These are phyloP conservation scores for Sibirionetta formosa DNA, from an alignment of 2,797 vertebrate species.

Conservation along the genomic window DNA sequence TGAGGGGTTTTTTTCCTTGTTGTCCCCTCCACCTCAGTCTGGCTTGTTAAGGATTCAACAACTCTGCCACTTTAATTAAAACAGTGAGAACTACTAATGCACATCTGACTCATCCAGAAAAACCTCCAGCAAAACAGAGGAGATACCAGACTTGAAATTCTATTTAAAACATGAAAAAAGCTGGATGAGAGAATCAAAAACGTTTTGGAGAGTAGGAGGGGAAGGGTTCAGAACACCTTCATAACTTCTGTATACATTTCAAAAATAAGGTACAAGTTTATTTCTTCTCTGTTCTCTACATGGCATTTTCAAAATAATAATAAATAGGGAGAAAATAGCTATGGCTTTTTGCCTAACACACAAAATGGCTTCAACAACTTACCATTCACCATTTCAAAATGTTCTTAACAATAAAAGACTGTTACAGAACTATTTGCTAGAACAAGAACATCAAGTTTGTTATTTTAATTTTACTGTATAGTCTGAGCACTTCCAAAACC, in stretches of 20 bases:
- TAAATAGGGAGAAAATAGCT: neutral
- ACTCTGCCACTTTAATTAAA: slow-evolving; percentile 44
- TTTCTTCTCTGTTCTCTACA: neutral
- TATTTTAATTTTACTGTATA: neutral
- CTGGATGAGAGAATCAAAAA: slow-evolving; percentile 43
- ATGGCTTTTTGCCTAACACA: neutral
- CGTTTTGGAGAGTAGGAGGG: slow-evolving; percentile 27
- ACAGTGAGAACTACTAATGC: slow-evolving; percentile 49
- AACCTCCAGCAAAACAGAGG: slow-evolving; percentile 20
- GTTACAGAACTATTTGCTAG: neutral
- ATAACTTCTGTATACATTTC: slow-evolving; percentile 22
- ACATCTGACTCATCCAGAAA: slow-evolving; percentile 47
- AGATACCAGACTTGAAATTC: slow-evolving; percentile 36
- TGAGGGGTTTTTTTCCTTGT: slow-evolving; percentile 15
- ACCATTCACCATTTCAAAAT: neutral
- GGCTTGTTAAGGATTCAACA: slow-evolving; percentile 23
- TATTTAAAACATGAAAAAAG: slow-evolving; percentile 31
- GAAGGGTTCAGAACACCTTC: slow-evolving; percentile 54
- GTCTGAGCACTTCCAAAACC: neutral
- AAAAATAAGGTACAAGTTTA: neutral
- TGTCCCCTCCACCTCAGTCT: slow-evolving; percentile 4
- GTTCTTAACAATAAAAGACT: neutral
- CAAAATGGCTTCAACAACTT: neutral
- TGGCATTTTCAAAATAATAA: neutral
- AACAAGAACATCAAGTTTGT: neutral